phyloP scores from a whole-genome alignment of 2,113 vertebrate genomes.

The Megaleporinus macrocephalus region DNA sequence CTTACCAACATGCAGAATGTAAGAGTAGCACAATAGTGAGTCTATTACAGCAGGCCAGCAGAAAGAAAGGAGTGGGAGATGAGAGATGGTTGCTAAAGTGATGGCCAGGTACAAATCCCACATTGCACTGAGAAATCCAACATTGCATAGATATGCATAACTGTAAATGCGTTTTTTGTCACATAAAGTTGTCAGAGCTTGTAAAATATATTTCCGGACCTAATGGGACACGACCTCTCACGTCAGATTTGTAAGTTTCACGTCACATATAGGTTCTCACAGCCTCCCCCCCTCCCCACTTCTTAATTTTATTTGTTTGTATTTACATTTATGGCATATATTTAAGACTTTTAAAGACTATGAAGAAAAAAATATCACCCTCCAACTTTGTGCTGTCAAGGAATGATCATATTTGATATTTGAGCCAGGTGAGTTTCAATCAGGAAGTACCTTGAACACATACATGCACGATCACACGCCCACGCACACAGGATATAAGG shows the following conservation, averaged over 20 bases:
- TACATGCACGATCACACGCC: conserved; percentile 31
- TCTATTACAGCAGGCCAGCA: conserved; percentile 3
- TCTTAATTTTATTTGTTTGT: too few relatives aligned
- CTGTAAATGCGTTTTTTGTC: too few relatives aligned
- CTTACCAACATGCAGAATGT: background rate
- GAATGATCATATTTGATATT: conserved; percentile 41
- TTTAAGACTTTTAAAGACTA: background rate
- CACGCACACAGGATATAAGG: conserved; percentile 42
- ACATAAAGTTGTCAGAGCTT: too few relatives aligned
- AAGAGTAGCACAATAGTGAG: conserved; percentile 19
- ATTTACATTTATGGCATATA: too few relatives aligned
- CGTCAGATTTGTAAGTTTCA: too few relatives aligned
- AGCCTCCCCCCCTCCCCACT: too few relatives aligned
- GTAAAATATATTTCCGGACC: too few relatives aligned
- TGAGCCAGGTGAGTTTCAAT: conserved; percentile 49
- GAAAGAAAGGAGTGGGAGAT: conserved; percentile 7
- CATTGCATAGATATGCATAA: background rate
- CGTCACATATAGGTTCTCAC: too few relatives aligned
- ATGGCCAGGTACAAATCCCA: background rate
- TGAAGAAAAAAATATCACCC: background rate
- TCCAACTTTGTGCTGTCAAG: conserved; percentile 34
- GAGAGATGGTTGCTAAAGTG: background rate
- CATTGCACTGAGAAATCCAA: too few relatives aligned
- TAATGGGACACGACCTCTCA: too few relatives aligned
- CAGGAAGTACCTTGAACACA: conserved; percentile 45